Percentiles rank a stretch among this genome's conserved stretches.
Evolutionary conservation across 2,888 invertebrate species (phyloP).

Genomic region (Erebia ligea): DNA sequence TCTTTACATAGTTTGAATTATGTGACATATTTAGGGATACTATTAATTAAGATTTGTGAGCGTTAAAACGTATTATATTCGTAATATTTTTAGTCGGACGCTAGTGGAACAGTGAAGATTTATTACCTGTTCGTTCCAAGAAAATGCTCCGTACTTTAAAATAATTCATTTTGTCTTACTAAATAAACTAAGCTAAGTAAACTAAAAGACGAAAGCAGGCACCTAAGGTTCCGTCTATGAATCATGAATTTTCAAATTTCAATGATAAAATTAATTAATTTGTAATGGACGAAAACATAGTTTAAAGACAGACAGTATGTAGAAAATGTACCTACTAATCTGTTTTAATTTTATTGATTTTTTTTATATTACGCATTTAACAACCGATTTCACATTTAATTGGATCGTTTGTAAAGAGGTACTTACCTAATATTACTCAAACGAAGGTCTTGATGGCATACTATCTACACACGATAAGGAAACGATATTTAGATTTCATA

Average conservation of each 20-base stretch:
- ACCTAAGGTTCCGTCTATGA: background rate
- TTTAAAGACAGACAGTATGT: too few relatives aligned
- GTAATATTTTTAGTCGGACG: slow-evolving; percentile 18
- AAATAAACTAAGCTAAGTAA: background rate
- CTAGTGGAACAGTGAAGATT: slow-evolving; percentile 17
- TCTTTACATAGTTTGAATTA: slow-evolving; percentile 37
- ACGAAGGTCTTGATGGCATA: too few relatives aligned
- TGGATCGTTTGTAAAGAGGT: too few relatives aligned
- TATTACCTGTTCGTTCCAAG: background rate
- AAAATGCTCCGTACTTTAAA: slow-evolving; percentile 4
- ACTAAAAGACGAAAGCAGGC: background rate
- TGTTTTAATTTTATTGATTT: too few relatives aligned
- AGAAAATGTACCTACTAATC: too few relatives aligned
- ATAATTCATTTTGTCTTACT: slow-evolving; percentile 3
- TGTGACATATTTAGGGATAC: slow-evolving; percentile 34
- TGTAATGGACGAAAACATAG: too few relatives aligned
- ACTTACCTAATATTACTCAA: too few relatives aligned
- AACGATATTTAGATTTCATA: background rate
- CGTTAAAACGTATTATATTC: slow-evolving; percentile 19
- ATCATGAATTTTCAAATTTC: too few relatives aligned
- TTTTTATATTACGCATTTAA: too few relatives aligned
- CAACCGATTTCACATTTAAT: too few relatives aligned
- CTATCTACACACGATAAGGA: background rate
- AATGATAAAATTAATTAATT: too few relatives aligned
- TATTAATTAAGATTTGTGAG: slow-evolving; percentile 39